Evolutionary conservation across 2,888 invertebrate species (phyloP).

Genomic region (Drosophila lutescens): DNA sequence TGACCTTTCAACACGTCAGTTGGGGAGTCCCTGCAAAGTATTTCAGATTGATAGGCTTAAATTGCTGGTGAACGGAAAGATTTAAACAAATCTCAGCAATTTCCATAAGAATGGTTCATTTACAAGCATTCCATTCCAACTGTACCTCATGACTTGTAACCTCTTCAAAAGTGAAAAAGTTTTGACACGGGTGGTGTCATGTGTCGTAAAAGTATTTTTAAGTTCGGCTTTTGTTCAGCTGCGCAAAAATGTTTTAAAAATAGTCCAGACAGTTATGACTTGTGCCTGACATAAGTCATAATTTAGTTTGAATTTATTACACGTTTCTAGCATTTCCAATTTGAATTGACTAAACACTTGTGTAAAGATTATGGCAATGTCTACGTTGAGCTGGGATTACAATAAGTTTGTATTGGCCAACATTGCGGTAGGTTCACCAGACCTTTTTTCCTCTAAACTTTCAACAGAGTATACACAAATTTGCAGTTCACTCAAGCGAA

Average conservation of each 20-base stretch:
- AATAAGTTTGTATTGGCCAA: neutral
- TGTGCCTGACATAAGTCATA: slow-evolving; percentile 4
- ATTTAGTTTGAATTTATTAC: neutral
- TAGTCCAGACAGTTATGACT: neutral
- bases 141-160: neutral
- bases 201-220: neutral
- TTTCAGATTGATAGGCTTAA: slow-evolving; percentile 37
- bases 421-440: slow-evolving; percentile 9
- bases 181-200: slow-evolving; percentile 5
- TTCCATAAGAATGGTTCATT: slow-evolving; percentile 43
- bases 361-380: too few species aligned
- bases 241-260: neutral
- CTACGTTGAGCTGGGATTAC: too few species aligned
- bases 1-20: slow-evolving; percentile 18
- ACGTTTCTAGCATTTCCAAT: neutral
- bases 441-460: slow-evolving; percentile 11
- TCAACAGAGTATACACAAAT: neutral
- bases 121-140: neutral
- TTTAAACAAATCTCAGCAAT: slow-evolving; percentile 12
- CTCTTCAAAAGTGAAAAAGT: neutral
- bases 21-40: slow-evolving; percentile 10
- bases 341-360: neutral
- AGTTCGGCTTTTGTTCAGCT: neutral
- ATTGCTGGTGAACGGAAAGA: slow-evolving; percentile 17
- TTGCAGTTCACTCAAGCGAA: slow-evolving; percentile 6